A percentile compares a stretch with the other conserved stretches of the same genome.
Evolutionary conservation across 2,113 vertebrate species (phyloP).

Genomic region (Etheostoma spectabile): DNA sequence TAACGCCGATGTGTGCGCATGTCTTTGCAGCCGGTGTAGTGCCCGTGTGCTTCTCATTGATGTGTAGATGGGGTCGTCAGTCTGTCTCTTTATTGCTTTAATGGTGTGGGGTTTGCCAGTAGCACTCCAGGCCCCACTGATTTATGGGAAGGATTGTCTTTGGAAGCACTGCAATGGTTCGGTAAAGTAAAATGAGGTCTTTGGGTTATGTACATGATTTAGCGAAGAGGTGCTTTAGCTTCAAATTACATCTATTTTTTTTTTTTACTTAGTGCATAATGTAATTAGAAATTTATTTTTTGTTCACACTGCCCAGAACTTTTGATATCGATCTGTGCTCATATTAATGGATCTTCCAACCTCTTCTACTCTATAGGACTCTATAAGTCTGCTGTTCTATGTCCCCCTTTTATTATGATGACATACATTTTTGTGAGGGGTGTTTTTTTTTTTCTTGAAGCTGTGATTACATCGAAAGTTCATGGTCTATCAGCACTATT

Average conservation of each 20-base stretch:
- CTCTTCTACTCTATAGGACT: constrained; percentile 7
- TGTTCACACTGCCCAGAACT: constrained; percentile 34
- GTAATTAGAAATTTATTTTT: constrained; percentile 53
- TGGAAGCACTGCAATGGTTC: constrained; percentile 64
- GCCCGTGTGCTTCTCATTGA: constrained; percentile 54
- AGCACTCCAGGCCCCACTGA: constrained; percentile 60
- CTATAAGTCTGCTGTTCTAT: not conserved
- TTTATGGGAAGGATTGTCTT: constrained; percentile 74
- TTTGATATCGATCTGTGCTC: constrained; percentile 47
- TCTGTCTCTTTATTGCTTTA: constrained; percentile 73
- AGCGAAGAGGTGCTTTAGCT: constrained; percentile 61
- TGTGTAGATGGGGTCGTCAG: constrained; percentile 66
- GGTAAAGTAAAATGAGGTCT: constrained; percentile 66
- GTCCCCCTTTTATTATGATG: not conserved
- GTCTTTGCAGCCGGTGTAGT: constrained; percentile 39
- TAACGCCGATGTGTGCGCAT: constrained; percentile 17
- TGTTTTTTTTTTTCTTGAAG: not conserved
- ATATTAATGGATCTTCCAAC: constrained; percentile 28
- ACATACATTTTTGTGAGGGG: constrained; percentile 11
- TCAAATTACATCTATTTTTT: constrained; percentile 43
- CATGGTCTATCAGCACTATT: not conserved
- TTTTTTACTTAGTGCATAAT: constrained; percentile 26
- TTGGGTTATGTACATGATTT: constrained; percentile 72
- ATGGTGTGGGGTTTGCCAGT: constrained; percentile 71
- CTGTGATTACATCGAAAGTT: not conserved